Conservation (phyloP, 1,140 invertebrate species). For the Ceratitis capitata region DNA sequence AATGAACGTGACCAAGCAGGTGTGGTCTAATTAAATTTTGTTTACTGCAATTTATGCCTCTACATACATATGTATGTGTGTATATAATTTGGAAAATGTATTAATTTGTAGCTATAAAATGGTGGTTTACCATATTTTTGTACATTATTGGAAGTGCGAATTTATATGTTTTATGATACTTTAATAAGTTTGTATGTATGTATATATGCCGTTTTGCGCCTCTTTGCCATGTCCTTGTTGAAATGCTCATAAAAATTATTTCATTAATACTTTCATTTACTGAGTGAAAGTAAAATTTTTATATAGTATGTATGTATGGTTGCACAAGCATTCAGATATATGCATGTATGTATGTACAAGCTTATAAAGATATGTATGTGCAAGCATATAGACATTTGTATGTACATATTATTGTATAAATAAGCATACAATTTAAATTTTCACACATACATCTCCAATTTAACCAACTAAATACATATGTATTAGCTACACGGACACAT, state of each 20-base stretch:
- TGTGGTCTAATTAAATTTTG: conserved; percentile 10
- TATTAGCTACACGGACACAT: neutral
- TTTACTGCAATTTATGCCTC: neutral
- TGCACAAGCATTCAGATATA: neutral
- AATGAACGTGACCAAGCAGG: conserved; percentile 17
- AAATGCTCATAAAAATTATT: neutral
- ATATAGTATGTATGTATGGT: too few species aligned
- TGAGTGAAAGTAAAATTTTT: neutral
- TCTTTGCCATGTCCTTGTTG: neutral
- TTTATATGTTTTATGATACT: neutral
- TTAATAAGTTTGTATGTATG: neutral
- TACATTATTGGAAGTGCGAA: neutral
- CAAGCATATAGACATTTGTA: too few species aligned
- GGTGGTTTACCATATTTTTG: neutral
- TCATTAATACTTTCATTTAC: neutral
- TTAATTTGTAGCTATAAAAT: neutral
- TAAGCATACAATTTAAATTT: too few species aligned
- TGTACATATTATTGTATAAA: too few species aligned
- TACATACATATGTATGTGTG: neutral
- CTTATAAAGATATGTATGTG: too few species aligned
- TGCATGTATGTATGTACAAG: too few species aligned
- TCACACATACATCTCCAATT: neutral
- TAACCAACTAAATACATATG: neutral
- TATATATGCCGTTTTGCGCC: neutral
- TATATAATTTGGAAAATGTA: neutral